These are phyloP conservation scores for Timandra comae DNA, from an alignment of 2,888 invertebrate species.

Conservation along the genomic window DNA sequence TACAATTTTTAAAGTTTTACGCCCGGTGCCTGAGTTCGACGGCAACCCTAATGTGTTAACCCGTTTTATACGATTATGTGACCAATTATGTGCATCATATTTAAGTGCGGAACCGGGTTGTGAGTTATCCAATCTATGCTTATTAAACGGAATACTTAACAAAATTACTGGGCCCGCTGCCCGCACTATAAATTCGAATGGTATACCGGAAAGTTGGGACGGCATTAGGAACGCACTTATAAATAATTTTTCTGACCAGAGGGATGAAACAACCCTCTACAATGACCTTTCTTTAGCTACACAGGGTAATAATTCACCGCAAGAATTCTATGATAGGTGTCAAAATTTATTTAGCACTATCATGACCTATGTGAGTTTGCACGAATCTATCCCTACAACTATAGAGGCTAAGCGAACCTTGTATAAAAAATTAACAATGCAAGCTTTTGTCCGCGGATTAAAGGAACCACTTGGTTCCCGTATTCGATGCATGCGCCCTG, in stretches of 20 bases:
- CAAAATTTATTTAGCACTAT: slow-evolving; percentile 24
- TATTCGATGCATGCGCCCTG: slow-evolving; percentile 25
- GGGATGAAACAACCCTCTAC: slow-evolving; percentile 22
- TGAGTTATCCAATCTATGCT: slow-evolving; percentile 7
- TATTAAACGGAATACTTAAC: slow-evolving; percentile 13
- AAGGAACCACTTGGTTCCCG: slow-evolving; percentile 21
- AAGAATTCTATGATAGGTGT: slow-evolving; percentile 26
- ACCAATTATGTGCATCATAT: slow-evolving; percentile 11
- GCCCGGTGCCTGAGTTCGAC: slow-evolving; percentile 12
- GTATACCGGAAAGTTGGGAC: slow-evolving; percentile 20
- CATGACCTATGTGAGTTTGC: slow-evolving; percentile 19
- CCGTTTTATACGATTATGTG: slow-evolving; percentile 15
- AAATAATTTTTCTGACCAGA: slow-evolving; percentile 23
- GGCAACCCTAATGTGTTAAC: slow-evolving; percentile 18
- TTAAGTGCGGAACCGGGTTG: background rate
- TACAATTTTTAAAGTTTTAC: background rate
- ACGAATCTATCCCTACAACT: slow-evolving; percentile 17
- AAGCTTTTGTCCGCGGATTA: slow-evolving; percentile 21
- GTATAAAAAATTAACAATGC: slow-evolving; percentile 22
- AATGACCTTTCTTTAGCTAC: slow-evolving; percentile 18
- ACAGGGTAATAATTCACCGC: slow-evolving; percentile 16
- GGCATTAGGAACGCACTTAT: slow-evolving; percentile 19
- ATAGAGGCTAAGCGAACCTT: slow-evolving; percentile 15
- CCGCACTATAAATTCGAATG: slow-evolving; percentile 21
- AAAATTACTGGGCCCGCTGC: no score